phyloP scores from a whole-genome alignment of 2,113 vertebrate species.

The Okapia johnstoni region DNA sequence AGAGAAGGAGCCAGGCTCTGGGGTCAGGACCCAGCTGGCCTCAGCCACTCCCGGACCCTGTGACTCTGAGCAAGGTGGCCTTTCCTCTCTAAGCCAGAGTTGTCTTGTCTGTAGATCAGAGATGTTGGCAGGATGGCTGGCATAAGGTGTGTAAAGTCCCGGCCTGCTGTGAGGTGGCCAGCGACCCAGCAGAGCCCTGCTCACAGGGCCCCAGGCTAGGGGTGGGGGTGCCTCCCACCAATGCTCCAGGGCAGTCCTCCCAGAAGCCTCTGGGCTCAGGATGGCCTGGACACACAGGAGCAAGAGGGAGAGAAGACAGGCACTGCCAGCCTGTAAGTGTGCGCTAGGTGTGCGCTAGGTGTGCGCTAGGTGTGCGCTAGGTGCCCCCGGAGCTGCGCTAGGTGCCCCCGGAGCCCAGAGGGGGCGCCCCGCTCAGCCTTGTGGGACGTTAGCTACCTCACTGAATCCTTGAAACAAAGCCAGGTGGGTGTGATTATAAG shows the following conservation, averaged over 20 bases:
- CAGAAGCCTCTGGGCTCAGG: neutral
- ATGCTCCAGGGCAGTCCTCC: neutral
- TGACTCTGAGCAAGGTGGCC: neutral
- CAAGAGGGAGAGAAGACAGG: neutral
- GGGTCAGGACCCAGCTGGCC: neutral
- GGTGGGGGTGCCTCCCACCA: neutral
- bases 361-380: no score
- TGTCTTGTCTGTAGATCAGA: neutral
- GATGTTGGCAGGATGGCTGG: neutral
- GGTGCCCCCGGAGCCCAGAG: neutral
- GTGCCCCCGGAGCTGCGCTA: neutral
- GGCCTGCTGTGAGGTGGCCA: fast-evolving
- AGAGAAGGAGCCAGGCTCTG: neutral
- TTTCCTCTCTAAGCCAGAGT: neutral
- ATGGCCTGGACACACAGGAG: neutral
- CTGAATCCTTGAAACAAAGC: neutral
- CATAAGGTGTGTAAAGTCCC: fast-evolving
- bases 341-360: no score
- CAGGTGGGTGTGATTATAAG: neutral
- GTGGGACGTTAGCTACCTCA: neutral
- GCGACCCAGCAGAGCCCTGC: neutral
- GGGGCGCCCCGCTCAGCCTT: neutral
- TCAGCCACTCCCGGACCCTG: neutral
- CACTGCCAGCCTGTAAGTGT: neutral
- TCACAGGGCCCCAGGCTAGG: neutral